Evolutionary conservation across 2,888 invertebrate genomes (phyloP), one percentile per base, ranked within the genome.

Genomic region (Hartigia nigra): DNA sequence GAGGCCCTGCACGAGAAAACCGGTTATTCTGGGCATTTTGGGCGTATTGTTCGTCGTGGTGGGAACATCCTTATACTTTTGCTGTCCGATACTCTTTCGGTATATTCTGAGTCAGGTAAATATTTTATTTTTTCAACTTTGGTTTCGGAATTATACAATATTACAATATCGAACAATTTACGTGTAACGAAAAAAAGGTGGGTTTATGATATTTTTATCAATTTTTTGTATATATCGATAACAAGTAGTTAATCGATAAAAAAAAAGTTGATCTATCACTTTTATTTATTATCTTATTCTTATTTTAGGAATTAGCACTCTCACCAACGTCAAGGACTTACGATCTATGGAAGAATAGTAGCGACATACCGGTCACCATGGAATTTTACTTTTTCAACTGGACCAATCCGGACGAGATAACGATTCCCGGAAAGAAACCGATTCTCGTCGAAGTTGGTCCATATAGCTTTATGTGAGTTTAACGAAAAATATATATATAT

Each of bases 371-470:
- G 0, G 90, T 96, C 31, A 93, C 92, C 86, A 91, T 96, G 84
- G 95, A 96, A 84, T 92, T 96, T 79, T 95, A 94, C 88, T 93
- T 96, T 83, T 96, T 94, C 91, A 96, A 96, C 91, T 96, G 96
- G 96, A 96, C 96, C 5, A 96, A 96, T 91, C 94, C 96, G 0
- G 93, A 95, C 23, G 93, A 94, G 76, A 77, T 91, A 2, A 82
- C 75, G 14, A 93, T 94, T 69, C 93, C 93, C 3, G 93, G 94
- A 32, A 92, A 92, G 78, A 95, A 95, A 83, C 95, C 95, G 0
- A 92, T 91, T 74, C 91, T 95, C 39, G 88, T 85, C 3, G 87
- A 92, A 83, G 74, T 91, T 37, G 93, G 93, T 11, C 93, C 92
- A 0, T 92, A 92, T 80, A 89, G 88, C 36, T 93, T 92, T 79